Evolutionary conservation across 2,888 invertebrate species (phyloP).

Genomic region (Agapostemon virescens): DNA sequence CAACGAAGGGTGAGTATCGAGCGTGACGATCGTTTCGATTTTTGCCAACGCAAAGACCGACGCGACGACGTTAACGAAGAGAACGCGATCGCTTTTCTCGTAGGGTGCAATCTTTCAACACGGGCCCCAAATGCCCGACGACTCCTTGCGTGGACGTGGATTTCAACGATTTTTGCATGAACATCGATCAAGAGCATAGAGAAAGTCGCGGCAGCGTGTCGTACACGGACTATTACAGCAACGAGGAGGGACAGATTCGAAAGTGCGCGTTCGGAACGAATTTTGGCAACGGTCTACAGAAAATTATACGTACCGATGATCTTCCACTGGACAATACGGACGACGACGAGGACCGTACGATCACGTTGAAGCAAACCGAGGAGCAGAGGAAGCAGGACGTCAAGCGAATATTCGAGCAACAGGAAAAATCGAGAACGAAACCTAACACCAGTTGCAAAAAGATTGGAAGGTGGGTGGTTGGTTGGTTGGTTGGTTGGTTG

Average conservation of each 20-base stretch:
- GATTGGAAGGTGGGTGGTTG: slow-evolving; percentile 77
- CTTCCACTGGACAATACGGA: slow-evolving; percentile 70
- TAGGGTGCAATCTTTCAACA: slow-evolving; percentile 59
- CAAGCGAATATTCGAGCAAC: slow-evolving; percentile 76
- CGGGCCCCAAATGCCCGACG: slow-evolving; percentile 82
- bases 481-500: no score
- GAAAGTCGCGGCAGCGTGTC: slow-evolving; percentile 79
- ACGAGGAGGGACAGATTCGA: slow-evolving; percentile 78
- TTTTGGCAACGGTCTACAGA: slow-evolving; percentile 59
- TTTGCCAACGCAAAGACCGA: background rate
- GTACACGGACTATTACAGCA: slow-evolving; percentile 79
- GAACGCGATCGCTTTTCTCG: background rate
- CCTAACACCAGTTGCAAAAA: slow-evolving; percentile 74
- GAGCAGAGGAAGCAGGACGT: slow-evolving; percentile 78
- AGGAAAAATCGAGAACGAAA: slow-evolving; percentile 63
- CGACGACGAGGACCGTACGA: slow-evolving; percentile 78
- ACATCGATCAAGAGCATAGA: slow-evolving; percentile 74
- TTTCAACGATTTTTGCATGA: slow-evolving; percentile 78
- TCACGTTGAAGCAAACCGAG: slow-evolving; percentile 76
- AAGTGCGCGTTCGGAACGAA: slow-evolving; percentile 50
- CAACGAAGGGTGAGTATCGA: slow-evolving; percentile 82
- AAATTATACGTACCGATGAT: slow-evolving; percentile 59
- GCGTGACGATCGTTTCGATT: background rate
- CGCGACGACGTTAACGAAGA: no score
- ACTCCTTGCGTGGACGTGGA: slow-evolving; percentile 82